A percentile compares a stretch with the other conserved stretches of the same genome.
Conservation (phyloP, 2,888 invertebrate species). For the Yponomeuta sedellus region DNA sequence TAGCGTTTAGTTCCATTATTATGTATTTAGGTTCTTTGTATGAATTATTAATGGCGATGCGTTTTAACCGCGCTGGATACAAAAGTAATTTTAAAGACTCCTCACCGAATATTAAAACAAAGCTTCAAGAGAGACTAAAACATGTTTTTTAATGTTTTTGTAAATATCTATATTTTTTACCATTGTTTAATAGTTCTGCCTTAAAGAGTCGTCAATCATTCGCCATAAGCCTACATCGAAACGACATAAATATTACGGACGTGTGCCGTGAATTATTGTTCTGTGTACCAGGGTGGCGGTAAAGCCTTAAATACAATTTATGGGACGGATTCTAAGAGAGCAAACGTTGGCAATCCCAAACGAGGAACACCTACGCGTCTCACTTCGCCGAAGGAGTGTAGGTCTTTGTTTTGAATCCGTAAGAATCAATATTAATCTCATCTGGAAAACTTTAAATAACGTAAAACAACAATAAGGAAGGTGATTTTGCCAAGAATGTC, state of each 20-base stretch:
- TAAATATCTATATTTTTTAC: too few species aligned
- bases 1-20: slow-evolving; percentile 45
- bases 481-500: too few species aligned
- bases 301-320: slow-evolving; percentile 39
- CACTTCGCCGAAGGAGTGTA: background rate
- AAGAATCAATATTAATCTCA: background rate
- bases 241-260: background rate
- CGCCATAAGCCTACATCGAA: background rate
- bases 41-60: slow-evolving; percentile 45
- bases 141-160: too few species aligned
- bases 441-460: background rate
- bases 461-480: too few species aligned
- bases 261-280: slow-evolving; percentile 6
- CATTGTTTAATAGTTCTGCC: background rate
- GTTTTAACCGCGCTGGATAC: background rate
- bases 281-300: slow-evolving; percentile 17
- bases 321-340: slow-evolving; percentile 27
- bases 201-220: background rate
- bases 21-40: slow-evolving; percentile 54
- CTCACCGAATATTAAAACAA: background rate
- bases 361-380: slow-evolving; percentile 5
- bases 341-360: slow-evolving; percentile 20
- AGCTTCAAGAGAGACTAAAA: too few species aligned
- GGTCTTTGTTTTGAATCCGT: background rate
- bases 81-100: background rate